Percentiles rank a stretch among this genome's conserved stretches.
phyloP scores from a whole-genome alignment of 2,113 vertebrate genomes.

The Capricornis sumatraensis region DNA sequence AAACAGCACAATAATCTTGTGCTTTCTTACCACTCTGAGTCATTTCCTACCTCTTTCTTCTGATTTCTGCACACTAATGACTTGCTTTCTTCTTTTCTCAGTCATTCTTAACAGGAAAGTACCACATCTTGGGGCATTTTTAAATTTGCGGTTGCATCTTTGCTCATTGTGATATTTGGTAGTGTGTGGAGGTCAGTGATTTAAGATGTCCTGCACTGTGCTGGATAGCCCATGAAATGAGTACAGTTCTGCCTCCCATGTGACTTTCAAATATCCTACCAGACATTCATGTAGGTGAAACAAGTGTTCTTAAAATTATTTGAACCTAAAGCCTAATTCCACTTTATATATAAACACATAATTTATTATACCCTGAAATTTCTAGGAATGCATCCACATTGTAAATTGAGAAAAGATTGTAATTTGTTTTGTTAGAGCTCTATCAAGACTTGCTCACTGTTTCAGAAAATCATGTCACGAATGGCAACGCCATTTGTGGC shows the following conservation, averaged over 20 bases:
- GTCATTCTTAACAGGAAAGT: not conserved
- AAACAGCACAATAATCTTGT: not conserved
- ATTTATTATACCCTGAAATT: not conserved
- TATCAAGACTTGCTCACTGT: conserved; percentile 29
- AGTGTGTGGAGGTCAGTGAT: not conserved
- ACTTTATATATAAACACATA: not conserved
- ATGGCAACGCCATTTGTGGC: conserved; percentile 63
- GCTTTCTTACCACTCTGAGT: not conserved
- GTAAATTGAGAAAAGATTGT: conserved; percentile 23
- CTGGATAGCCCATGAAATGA: not conserved
- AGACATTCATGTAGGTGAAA: not conserved
- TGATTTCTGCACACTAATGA: not conserved
- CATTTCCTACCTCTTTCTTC: not conserved
- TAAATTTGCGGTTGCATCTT: not conserved
- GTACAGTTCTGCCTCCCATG: not conserved
- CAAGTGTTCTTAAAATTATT: not conserved
- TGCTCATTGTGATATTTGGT: not conserved
- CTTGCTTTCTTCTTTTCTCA: not conserved
- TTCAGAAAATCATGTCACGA: conserved; percentile 68
- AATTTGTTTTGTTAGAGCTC: conserved; percentile 55
- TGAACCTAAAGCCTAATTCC: not conserved
- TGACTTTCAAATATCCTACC: not conserved
- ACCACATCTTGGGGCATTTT: not conserved
- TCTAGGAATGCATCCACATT: conserved; percentile 55
- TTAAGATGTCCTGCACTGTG: not conserved